Evolutionary conservation across 2,888 invertebrate species (phyloP).

Genomic region (Agrotis ipsilon): DNA sequence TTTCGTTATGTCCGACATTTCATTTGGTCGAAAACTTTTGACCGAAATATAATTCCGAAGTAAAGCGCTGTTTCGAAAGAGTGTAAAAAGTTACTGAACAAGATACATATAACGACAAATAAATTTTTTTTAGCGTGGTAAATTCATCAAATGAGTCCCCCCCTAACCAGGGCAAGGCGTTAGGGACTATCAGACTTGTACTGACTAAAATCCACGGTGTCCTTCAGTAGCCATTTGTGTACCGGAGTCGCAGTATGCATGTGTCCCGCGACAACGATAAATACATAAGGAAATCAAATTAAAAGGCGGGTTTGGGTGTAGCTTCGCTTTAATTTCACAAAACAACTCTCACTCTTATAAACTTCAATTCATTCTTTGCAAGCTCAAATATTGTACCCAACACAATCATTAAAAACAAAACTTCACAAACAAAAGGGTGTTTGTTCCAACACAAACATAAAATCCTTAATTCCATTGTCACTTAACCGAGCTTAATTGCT

Average conservation of each 20-base stretch:
- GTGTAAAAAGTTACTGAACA: not conserved
- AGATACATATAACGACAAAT: not conserved
- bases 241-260: no score
- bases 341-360: not conserved
- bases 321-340: not conserved
- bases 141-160: no score
- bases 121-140: no score
- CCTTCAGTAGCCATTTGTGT: no score
- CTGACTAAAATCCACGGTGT: no score
- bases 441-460: not conserved
- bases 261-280: no score
- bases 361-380: not conserved
- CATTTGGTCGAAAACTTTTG: no score
- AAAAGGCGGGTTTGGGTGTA: not conserved
- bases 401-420: conserved; percentile 11
- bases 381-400: not conserved
- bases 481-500: conserved; percentile 26
- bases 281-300: not conserved
- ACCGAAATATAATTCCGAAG: no score
- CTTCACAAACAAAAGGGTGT: not conserved
- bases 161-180: no score
- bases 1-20: no score
- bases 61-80: no score
- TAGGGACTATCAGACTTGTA: no score
- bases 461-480: conserved; percentile 4